Base-by-base conservation (phyloP, 2,797 vertebrate species). In the Hapalemur alaotrensis region DNA sequence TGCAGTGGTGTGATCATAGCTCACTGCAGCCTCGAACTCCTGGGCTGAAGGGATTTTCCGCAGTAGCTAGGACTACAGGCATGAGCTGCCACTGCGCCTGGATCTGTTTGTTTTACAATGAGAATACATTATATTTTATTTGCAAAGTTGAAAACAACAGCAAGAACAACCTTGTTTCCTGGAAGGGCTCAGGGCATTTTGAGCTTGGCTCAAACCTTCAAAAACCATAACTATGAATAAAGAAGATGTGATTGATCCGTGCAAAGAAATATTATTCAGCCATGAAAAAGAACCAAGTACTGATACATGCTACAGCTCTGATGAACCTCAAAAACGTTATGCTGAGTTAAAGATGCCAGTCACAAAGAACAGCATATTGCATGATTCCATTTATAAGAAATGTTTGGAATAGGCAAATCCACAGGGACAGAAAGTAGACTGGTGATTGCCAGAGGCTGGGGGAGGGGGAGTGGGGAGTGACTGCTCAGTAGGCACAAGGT, bases 271-370 rank as follows among this genome's bases (percentile, higher is more conserved):
- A 10, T 15, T 73, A 59, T 32, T 25, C 65, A 12, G 65, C 43
- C 57, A 22, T 7, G 15, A 48, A 43, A 43, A 30, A 23, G 38
- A 25, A 32, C 0, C 13, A 25, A 69, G 46, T 23, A 14, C 38
- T 7, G 48, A 67, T 15, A 13, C 25, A 0, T 1, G 30, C 59
- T 7, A 2, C 6, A 0, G 4, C 8, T 2, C 1, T 32, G 28
- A 13, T 13, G 28, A 35, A 30, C 32, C 46, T 30, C n/a, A 50
- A 35, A 79, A 52, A n/a, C 38, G 2, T 4, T 1, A n/a, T 30
- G 73, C 32, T 41, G 2, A 78, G 50, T n/a, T 13, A 78, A 52
- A 52, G 22, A 15, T 52, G 48, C 32, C 48, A 54, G 32, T 78
- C 32, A n/a, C 48, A 35, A 15, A 52, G 12, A 35, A 11, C 43